These are phyloP conservation scores for Turdus rufiventris DNA, from an alignment of 2,113 vertebrate species.

Conservation along the genomic window DNA sequence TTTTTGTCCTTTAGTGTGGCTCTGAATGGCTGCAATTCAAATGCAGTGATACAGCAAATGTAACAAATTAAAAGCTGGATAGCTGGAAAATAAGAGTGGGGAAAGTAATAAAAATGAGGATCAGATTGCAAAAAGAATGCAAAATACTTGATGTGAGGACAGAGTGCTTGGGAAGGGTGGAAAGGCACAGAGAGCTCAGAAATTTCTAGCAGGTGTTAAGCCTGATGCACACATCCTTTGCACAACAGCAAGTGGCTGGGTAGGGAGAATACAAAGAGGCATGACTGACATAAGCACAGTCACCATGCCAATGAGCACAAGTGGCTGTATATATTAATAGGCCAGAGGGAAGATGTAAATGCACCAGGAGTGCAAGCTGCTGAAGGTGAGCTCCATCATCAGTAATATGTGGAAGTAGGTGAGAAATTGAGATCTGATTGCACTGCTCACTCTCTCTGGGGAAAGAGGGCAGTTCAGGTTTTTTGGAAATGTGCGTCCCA, in stretches of 20 bases:
- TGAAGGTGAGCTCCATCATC: neutral
- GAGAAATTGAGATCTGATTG: neutral
- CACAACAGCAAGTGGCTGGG: slow-evolving; percentile 43
- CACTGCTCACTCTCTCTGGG: rapidly evolving
- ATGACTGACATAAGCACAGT: slow-evolving; percentile 65
- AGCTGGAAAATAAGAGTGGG: neutral
- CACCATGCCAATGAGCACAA: slow-evolving; percentile 66
- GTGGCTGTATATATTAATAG: slow-evolving; percentile 57
- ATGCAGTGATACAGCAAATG: neutral
- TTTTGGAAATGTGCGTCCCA: neutral
- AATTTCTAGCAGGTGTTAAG: slow-evolving; percentile 48
- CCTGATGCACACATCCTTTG: slow-evolving; percentile 43
- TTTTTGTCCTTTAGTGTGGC: neutral
- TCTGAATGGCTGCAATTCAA: neutral
- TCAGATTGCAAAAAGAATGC: neutral
- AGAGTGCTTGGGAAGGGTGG: neutral
- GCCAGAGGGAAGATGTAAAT: slow-evolving; percentile 21
- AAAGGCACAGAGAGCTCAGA: slow-evolving; percentile 1
- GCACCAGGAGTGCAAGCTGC: neutral
- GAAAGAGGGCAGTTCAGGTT: neutral
- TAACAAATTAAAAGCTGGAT: neutral
- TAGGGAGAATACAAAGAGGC: slow-evolving; percentile 65
- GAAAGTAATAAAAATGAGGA: neutral
- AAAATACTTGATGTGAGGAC: neutral
- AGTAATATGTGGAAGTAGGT: neutral